phyloP scores from a whole-genome alignment of 2,797 vertebrate genomes.

The Etheostoma perlongum region DNA sequence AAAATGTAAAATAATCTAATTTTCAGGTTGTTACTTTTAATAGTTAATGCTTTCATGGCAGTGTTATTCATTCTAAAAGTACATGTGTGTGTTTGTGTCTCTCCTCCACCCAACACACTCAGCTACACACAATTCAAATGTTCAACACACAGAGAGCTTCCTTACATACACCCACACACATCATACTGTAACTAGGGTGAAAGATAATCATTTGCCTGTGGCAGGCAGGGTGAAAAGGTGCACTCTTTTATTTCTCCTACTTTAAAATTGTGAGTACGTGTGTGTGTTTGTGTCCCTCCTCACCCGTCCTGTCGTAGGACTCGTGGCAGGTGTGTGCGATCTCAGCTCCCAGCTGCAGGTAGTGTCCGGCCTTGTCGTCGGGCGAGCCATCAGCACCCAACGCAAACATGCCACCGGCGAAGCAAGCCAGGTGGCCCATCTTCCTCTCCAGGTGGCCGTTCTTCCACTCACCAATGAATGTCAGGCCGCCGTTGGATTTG shows the following conservation, averaged over 20 bases:
- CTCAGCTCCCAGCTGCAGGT: constrained; percentile 97
- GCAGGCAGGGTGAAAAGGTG: neutral
- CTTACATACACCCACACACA: neutral
- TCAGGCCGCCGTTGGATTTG: constrained; percentile 95
- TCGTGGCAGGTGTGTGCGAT: constrained; percentile 98
- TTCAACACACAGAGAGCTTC: neutral
- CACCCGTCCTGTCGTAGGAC: constrained; percentile 96
- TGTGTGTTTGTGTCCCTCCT: constrained; percentile 8
- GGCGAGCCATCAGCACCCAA: constrained; percentile 96
- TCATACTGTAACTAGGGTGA: neutral
- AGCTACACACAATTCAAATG: neutral
- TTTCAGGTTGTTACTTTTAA: neutral
- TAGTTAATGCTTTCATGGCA: neutral
- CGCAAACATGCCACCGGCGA: constrained; percentile 98
- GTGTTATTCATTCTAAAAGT: neutral
- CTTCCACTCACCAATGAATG: constrained; percentile 98
- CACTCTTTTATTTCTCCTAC: too few relatives aligned
- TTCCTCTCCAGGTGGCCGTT: constrained; percentile 98
- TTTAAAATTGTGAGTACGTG: too few relatives aligned
- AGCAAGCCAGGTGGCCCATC: constrained; percentile 98
- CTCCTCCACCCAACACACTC: constrained; percentile 21
- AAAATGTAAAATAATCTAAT: neutral
- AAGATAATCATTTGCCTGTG: neutral
- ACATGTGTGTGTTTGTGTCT: neutral
- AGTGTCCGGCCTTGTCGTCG: constrained; percentile 96